These are phyloP conservation scores for Rhopalosiphum maidis DNA, from an alignment of 1,140 invertebrate species.

Conservation along the genomic window DNA sequence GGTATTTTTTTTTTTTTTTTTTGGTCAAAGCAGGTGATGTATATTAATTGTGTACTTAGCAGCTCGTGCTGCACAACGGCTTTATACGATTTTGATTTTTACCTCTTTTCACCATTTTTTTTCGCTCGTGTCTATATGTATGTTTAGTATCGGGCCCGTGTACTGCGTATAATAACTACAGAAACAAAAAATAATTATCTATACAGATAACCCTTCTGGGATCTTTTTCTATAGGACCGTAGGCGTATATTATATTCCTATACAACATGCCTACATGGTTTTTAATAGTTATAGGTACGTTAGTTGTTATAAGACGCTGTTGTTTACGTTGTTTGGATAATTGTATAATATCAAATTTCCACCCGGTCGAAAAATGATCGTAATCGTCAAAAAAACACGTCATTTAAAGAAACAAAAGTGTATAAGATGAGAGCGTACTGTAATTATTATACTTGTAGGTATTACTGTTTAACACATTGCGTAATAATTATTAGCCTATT, in stretches of 20 bases:
- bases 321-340: neutral
- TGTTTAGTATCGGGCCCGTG: neutral
- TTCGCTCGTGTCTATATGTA: neutral
- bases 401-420: conserved; percentile 7
- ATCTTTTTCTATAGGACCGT: neutral
- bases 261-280: neutral
- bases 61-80: conserved; percentile 13
- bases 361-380: neutral
- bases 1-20: conserved; percentile 3
- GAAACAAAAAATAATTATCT: neutral
- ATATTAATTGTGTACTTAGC: conserved; percentile 21
- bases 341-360: neutral
- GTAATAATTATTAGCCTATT: too few species aligned
- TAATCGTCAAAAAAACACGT: neutral
- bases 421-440: neutral
- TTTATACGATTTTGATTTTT: conserved; percentile 41
- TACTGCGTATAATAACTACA: neutral
- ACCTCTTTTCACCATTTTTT: conserved; percentile 31
- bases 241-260: neutral
- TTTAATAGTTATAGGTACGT: neutral
- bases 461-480: too few species aligned
- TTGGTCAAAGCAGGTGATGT: conserved; percentile 51
- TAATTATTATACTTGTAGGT: neutral
- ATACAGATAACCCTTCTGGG: neutral
- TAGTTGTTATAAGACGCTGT: neutral